Base-by-base conservation (phyloP, 2,888 invertebrate species). In the Bombylius discolor region DNA sequence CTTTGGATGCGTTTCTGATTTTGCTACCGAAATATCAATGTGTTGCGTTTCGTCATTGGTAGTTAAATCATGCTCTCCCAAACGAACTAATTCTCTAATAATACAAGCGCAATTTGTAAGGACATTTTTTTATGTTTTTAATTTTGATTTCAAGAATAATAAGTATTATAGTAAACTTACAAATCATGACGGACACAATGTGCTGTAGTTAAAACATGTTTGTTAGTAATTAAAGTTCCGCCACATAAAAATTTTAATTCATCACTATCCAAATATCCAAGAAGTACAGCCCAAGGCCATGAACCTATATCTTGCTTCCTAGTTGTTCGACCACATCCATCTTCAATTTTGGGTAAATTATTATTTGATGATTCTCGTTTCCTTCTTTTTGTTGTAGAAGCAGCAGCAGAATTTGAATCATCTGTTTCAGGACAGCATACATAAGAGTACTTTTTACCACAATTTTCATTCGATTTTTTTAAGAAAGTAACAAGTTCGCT, bases 251-350 rank as follows among this genome's bases (percentile, higher is more conserved):
- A 75, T 0, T 68, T 65, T 2, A 60, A 66, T 5, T 58, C 64
- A 48, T 65, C 73, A 36, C 73, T 71, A 64, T 74, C 71, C 56
- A 69, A 71, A 67, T 87, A 90, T 0, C 89, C 90, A 45, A 90
- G 72, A 5, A 84, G 79, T 0, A 82, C 82, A 63, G 88, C 79
- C 89, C 89, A 91, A 1, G 90, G 90, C 81, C 87, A 89, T 52
- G 84, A 81, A 11, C 39, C 39, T 42, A 42, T 2, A 23, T 23
- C 23, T 42, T 42, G 8, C 42, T 47, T 11, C 44, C 33, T 44
- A 53, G 14, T 75, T 74, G 59, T 80, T 78, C 47, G 79, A 81
- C 89, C 89, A 62, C 89, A 89, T 0, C 79, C 70, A 0, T 81
- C 67, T 63, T 75, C 53, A 64, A 76, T 64, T 0, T 67, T 67